Percentiles rank a stretch among this genome's conserved stretches.
Evolutionary conservation across 2,113 vertebrate genomes (phyloP).

Genomic region (Cariama cristata): DNA sequence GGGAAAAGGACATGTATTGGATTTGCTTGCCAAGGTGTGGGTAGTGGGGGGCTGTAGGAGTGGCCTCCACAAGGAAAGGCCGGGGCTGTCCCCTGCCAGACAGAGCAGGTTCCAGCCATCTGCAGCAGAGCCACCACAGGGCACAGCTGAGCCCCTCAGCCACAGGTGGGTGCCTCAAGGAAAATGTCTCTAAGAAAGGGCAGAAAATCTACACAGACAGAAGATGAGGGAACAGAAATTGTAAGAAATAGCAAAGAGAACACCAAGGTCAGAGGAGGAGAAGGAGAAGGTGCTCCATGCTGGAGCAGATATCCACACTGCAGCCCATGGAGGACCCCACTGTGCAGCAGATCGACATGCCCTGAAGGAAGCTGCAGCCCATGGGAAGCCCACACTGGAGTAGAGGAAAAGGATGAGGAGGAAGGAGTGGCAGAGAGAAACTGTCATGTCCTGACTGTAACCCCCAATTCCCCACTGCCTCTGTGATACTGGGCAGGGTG

Average conservation of each 20-base stretch:
- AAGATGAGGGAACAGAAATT: background rate
- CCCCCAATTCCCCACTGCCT: background rate
- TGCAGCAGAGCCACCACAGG: fast-evolving
- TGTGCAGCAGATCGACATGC: fast-evolving
- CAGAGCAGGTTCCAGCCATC: fast-evolving
- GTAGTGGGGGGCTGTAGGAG: background rate
- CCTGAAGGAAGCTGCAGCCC: background rate
- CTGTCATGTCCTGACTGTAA: background rate
- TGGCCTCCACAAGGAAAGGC: background rate
- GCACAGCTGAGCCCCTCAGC: background rate
- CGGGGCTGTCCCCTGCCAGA: background rate
- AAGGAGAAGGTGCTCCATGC: background rate
- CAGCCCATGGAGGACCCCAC: background rate
- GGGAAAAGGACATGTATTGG: background rate
- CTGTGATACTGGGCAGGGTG: background rate
- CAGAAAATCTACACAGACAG: background rate
- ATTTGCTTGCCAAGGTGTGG: background rate
- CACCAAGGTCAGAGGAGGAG: background rate
- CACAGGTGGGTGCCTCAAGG: fast-evolving
- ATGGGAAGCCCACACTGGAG: background rate
- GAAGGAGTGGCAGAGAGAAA: fast-evolving
- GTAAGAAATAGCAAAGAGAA: background rate
- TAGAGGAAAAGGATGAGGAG: background rate
- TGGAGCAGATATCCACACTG: background rate
- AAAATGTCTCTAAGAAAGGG: background rate